Percentiles rank a stretch among this genome's conserved stretches.
Evolutionary conservation across 2,888 invertebrate species (phyloP).

Genomic region (Cryptocephalus moraei): DNA sequence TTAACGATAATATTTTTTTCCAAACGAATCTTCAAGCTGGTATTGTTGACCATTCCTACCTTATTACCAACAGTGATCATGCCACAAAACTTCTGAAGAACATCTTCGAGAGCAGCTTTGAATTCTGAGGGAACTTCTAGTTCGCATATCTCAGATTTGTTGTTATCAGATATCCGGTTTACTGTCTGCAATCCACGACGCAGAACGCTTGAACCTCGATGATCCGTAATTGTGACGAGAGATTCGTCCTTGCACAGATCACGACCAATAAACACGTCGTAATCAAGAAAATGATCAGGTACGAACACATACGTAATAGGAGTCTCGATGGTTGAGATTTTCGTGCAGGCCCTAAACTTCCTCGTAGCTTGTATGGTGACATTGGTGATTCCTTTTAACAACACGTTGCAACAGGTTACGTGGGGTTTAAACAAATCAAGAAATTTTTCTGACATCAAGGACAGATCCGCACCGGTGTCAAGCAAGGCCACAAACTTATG

Average conservation of each 20-base stretch:
- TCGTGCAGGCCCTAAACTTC: not conserved
- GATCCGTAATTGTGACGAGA: no score
- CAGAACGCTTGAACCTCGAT: no score
- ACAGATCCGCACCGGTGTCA: not conserved
- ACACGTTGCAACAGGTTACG: not conserved
- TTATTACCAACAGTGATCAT: no score
- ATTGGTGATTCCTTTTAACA: not conserved
- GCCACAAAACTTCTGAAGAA: no score
- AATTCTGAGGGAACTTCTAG: no score
- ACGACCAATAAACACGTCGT: no score
- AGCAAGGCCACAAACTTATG: not conserved
- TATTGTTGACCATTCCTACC: conserved; percentile 7
- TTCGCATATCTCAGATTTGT: no score
- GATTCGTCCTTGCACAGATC: no score
- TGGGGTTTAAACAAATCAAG: not conserved
- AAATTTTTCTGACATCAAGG: not conserved
- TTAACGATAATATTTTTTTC: conserved; percentile 5
- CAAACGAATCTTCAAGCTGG: conserved; percentile 5
- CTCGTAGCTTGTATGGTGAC: not conserved
- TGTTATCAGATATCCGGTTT: no score
- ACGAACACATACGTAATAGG: not conserved
- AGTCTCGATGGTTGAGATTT: not conserved
- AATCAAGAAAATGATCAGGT: no score
- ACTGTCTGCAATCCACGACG: no score
- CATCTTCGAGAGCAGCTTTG: no score